Evolutionary conservation across 2,888 invertebrate species (phyloP), one percentile per base, ranked within the genome.

Genomic region (Papilio elwesi): DNA sequence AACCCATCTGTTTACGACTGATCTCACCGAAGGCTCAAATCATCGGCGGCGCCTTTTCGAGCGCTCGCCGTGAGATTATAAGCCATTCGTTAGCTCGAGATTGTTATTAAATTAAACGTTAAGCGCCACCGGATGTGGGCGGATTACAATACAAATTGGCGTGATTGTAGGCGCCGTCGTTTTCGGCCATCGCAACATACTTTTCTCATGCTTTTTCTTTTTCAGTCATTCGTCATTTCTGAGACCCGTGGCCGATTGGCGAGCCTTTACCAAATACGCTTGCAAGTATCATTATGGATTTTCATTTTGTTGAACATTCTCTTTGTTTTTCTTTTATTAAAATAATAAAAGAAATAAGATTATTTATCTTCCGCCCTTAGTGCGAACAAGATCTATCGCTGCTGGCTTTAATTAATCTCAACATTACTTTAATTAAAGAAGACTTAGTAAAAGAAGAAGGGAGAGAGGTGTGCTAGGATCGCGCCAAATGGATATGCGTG

Each of bases 61-160:
- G 82, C 81, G 82, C 76, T 75, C 78, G 81, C 82, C 79, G 76
- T 77, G 74, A 82, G 80, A 84, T 87, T 85, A 84, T 85, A 85
- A 85, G 82, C 82, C 81, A 81, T 84, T 87, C 86, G 85, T 88
- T 87, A 87, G 81, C 78, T 76, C 74, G 76, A 76, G 78, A 79
- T 78, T 78, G 78, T 81, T 81, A 79, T 82, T 82, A 82, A 76
- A 75, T 76, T 74, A 69, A 76, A 66, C 74, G 76, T 74, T 74
- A 81, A 86, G 87, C 90, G 89, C 89, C 90, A 89, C 89, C 90
- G 90, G 90, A 90, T 85, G 85, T 85, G 81, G 86, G 85, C 78
- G 84, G 84, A 82, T 83, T 82, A 77, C 70, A 74, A 77, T 73
- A 76, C 75, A 76, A 78, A 75, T 79, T 78, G 83, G 77, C 71